phyloP scores from a whole-genome alignment of 2,113 vertebrate genomes.

The Sterna hirundo region DNA sequence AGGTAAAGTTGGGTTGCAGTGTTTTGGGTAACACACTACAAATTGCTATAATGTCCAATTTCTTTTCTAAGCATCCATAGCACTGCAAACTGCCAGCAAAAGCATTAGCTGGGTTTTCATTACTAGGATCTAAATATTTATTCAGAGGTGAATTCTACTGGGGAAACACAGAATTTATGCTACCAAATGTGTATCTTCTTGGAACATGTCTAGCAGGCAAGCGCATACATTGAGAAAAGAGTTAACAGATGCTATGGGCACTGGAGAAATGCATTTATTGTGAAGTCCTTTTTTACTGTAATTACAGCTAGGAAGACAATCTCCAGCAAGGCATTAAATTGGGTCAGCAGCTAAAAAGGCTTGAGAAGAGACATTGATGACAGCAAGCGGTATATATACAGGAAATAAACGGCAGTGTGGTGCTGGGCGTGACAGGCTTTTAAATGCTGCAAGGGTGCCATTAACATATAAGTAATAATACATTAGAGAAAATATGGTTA shows the following conservation, averaged over 20 bases:
- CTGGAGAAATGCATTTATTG: slow-evolving; percentile 27
- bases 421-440: not conserved
- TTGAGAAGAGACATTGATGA: slow-evolving; percentile 34
- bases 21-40: not conserved
- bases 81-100: not conserved
- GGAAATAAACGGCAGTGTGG: not conserved
- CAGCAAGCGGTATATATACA: slow-evolving; percentile 19
- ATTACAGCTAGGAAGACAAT: slow-evolving; percentile 62
- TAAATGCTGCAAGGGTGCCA: slow-evolving; percentile 20
- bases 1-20: not conserved
- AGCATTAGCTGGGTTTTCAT: not conserved
- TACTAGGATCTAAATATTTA: not conserved
- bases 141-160: not conserved
- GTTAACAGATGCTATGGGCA: slow-evolving; percentile 36
- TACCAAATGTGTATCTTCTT: not conserved
- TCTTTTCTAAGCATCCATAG: not conserved
- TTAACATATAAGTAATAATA: slow-evolving; percentile 68
- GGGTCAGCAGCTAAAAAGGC: slow-evolving; percentile 69
- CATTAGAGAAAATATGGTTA: slow-evolving; percentile 35
- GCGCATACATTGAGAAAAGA: not conserved
- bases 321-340: slow-evolving; percentile 73
- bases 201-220: not conserved
- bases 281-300: slow-evolving; percentile 51
- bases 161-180: not conserved
- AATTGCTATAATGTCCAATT: not conserved